These are phyloP conservation scores for Acrossocheilus wenchowensis DNA, from an alignment of 2,797 vertebrate genomes.

Conservation along the genomic window DNA sequence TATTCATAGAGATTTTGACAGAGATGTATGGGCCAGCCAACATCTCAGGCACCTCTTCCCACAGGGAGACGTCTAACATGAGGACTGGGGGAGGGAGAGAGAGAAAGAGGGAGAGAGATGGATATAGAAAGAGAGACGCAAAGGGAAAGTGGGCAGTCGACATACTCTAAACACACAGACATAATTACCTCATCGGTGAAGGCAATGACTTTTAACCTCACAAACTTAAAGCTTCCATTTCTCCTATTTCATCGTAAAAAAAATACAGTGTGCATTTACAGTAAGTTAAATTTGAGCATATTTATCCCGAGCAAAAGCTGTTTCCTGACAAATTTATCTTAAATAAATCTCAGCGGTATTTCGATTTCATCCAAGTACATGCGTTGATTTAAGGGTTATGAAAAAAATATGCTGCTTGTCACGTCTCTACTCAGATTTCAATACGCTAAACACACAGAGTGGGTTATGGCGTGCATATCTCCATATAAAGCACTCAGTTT, in stretches of 20 bases:
- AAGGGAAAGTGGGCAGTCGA: constrained; percentile 70
- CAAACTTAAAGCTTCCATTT: constrained; percentile 65
- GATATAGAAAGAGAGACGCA: constrained; percentile 32
- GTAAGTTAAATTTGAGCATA: constrained; percentile 18
- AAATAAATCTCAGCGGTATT: constrained; percentile 45
- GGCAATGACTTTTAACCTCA: constrained; percentile 78
- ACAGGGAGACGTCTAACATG: constrained; percentile 72
- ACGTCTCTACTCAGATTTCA: constrained; percentile 27
- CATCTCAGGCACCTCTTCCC: constrained; percentile 90
- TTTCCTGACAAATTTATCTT: constrained; percentile 48
- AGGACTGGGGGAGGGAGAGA: constrained; percentile 72
- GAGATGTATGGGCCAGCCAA: constrained; percentile 92
- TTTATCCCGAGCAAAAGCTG: constrained; percentile 13
- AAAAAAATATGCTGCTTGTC: constrained; percentile 30
- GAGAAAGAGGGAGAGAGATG: constrained; percentile 69
- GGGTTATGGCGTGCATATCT: constrained; percentile 54
- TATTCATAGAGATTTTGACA: constrained; percentile 99
- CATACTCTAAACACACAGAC: constrained; percentile 82
- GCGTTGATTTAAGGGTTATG: constrained; percentile 31
- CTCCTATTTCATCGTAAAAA: constrained; percentile 65
- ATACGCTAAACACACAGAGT: constrained; percentile 27
- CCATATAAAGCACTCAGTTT: constrained; percentile 67
- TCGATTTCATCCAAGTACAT: constrained; percentile 37
- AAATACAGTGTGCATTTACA: constrained; percentile 28
- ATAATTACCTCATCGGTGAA: constrained; percentile 83